A percentile compares a stretch with the other conserved stretches of the same genome.
Conservation (phyloP, 1,140 invertebrate genomes). For the Drosophila funebris region DNA sequence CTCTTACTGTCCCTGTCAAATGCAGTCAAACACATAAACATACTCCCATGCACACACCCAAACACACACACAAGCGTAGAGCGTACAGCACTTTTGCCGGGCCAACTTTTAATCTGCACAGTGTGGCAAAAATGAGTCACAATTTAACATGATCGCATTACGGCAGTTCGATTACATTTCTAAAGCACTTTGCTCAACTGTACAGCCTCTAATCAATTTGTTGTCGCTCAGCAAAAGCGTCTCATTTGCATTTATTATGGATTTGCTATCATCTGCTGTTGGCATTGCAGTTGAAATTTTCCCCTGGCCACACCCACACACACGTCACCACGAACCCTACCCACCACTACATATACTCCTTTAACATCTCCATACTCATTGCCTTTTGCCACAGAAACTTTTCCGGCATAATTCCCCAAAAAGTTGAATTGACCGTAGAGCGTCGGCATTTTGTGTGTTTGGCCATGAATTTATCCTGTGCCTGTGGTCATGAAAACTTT, state of each 20-base stretch:
- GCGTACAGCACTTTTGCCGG: slow-evolving; percentile 59
- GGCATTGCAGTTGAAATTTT: slow-evolving; percentile 74
- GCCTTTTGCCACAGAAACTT: slow-evolving; percentile 69
- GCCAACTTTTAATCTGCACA: slow-evolving; percentile 56
- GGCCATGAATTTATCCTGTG: slow-evolving; percentile 44
- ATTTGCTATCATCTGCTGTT: slow-evolving; percentile 71
- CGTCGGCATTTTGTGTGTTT: slow-evolving; percentile 32
- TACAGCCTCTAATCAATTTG: slow-evolving; percentile 76
- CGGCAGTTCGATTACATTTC: background rate
- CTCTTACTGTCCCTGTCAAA: slow-evolving; percentile 60
- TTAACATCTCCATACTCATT: background rate
- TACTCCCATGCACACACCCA: slow-evolving; percentile 34
- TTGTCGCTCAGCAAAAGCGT: slow-evolving; percentile 62
- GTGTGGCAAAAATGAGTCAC: slow-evolving; percentile 28
- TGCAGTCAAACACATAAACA: slow-evolving; percentile 42
- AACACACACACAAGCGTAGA: slow-evolving; percentile 12
- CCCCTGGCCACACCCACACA: slow-evolving; percentile 67
- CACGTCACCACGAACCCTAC: slow-evolving; percentile 28
- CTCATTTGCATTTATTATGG: slow-evolving; percentile 83
- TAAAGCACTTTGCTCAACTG: slow-evolving; percentile 37
- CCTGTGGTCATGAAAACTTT: slow-evolving; percentile 66
- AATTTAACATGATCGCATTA: background rate
- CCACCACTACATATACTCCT: background rate
- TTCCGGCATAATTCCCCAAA: too few species aligned
- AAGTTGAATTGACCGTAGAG: slow-evolving; percentile 44